Evolutionary conservation across 1,140 invertebrate species (phyloP), one percentile per base, ranked within the genome.

Genomic region (Grapholita molesta): DNA sequence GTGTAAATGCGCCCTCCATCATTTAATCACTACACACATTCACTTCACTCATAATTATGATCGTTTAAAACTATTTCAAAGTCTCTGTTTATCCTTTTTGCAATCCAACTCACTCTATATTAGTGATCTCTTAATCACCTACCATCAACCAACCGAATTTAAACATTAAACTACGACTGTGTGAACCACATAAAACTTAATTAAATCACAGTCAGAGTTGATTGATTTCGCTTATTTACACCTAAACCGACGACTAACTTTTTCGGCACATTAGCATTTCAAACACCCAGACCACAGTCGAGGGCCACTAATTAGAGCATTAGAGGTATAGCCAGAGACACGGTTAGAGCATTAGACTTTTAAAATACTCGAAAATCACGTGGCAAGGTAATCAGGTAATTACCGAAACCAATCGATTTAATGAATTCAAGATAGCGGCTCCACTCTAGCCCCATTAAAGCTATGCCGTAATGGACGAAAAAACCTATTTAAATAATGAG

Each of bases 391-490:
- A 90, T 91, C 85, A 91, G 86, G 84, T 88, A 84, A 91, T 91
- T 91, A 90, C 89, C 89, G 87, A 89, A 90, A 79, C 89, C 82
- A 89, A 91, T 91, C 89, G 88, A 90, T 91, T 79, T 90, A 89
- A 89, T 86, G 83, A 89, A 85, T 85, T 76, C 79, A 76, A 85
- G 86, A 88, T 88, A 88, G 83, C 85, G 82, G 82, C 84, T 75
- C 71, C 79, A 78, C 80, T 79, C 73, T 67, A 76, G 80, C 82
- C 81, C 85, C 84, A 89, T 90, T 88, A 89, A 83, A 84, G 70
- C 82, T 77, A 74, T 74, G 74, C 79, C 79, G 77, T 84, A 86
- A 89, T 87, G 84, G 81, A 83, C 74, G 82, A 89, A 89, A 89
- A 87, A 88, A 87, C 84, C 85, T 89, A 91, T 90, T 89, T 88